Evolutionary conservation across 2,888 invertebrate genomes (phyloP).

Genomic region (Punctoribates punctum): DNA sequence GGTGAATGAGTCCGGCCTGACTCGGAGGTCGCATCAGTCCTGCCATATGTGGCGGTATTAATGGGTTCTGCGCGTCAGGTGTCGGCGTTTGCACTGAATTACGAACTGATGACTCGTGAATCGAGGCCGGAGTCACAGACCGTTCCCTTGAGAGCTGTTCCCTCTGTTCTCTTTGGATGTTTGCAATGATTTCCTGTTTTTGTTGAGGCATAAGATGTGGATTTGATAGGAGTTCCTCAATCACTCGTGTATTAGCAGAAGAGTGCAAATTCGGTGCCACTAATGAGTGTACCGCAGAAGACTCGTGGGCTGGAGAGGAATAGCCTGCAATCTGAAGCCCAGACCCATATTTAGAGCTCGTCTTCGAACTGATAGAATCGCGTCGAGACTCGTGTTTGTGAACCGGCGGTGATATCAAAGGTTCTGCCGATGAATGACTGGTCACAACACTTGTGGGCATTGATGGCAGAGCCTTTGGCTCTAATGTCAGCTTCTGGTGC

Average conservation of each 20-base stretch:
- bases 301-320: conserved; percentile 30
- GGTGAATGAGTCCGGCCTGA: conserved; percentile 46
- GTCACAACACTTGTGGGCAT: conserved; percentile 42
- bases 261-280: conserved; percentile 43
- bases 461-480: conserved; percentile 38
- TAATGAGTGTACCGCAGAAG: neutral
- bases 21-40: conserved; percentile 47
- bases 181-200: conserved; percentile 49
- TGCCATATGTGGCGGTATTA: conserved; percentile 41
- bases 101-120: neutral
- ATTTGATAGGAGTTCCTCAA: conserved; percentile 49
- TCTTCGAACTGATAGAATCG: conserved; percentile 6
- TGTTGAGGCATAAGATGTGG: conserved; percentile 46
- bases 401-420: conserved; percentile 43
- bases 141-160: conserved; percentile 10
- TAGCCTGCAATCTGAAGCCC: conserved; percentile 26
- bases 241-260: conserved; percentile 47
- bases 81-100: neutral
- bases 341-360: neutral
- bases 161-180: conserved; percentile 32
- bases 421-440: conserved; percentile 35
- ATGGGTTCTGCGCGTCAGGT: conserved; percentile 21
- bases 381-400: conserved; percentile 22
- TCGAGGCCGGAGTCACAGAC: conserved; percentile 9
- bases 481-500: conserved; percentile 44